Conservation (phyloP, 1,140 invertebrate species). For the Conus ventricosus region DNA sequence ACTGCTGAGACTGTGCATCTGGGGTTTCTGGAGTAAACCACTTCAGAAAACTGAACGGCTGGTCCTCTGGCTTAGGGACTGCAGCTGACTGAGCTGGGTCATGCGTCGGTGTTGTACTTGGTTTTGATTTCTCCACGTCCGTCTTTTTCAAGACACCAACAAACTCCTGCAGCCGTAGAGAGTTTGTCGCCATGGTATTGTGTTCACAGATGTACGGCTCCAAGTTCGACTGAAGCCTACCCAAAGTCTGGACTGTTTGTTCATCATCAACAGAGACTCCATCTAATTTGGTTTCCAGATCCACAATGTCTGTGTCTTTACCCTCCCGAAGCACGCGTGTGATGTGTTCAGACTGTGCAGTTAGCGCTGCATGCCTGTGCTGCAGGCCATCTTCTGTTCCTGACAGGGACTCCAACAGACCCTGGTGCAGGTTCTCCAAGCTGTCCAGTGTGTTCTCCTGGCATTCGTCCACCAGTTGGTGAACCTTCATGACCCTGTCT, state of each 20-base stretch:
- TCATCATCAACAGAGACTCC: not conserved
- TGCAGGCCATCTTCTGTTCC: not conserved
- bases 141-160: not conserved
- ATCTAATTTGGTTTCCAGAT: not conserved
- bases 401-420: not conserved
- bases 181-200: not conserved
- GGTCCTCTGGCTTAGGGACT: not conserved
- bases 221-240: not conserved
- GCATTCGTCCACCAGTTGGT: not conserved
- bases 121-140: no score
- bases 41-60: not conserved
- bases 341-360: not conserved
- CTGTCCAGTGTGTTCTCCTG: not conserved
- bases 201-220: not conserved
- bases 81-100: no score
- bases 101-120: no score
- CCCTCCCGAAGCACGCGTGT: not conserved
- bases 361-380: not conserved
- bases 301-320: not conserved
- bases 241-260: not conserved
- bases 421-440: not conserved
- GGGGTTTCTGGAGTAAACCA: not conserved
- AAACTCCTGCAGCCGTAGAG: not conserved
- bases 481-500: not conserved
- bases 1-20: not conserved